Base-by-base conservation (phyloP, 92 coral and sea anemone species). In the Umimayanthus kanabou region DNA sequence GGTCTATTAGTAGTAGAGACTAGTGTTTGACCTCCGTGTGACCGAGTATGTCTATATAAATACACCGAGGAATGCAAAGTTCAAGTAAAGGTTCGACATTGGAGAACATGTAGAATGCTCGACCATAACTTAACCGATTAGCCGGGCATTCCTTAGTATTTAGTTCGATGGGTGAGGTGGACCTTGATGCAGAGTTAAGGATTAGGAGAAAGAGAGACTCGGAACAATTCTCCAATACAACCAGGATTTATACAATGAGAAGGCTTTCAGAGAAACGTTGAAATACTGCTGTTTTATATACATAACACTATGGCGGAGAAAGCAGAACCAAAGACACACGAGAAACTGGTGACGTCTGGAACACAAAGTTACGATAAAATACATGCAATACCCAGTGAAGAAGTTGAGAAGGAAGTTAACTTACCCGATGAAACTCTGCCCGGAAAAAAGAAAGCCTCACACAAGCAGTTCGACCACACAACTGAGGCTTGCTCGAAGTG, bases 401-500 rank as follows among this genome's bases (percentile, higher is more conserved):
- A 83, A 43, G 16, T 29, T 37, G 9, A 6, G 26, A 49, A 70
- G 87, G 33, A 83, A 33, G n/a, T 2, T 28, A 43, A 83, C 28
- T 26, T 28, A 70, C 64, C 1, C 50, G 22, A 14, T 69, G 77
- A 28, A 83, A n/a, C 45, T 71, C 25, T 30, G 45, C 39, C 23
- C 5, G 50, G 22, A 83, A 26, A 66, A 1, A 69, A 45, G 28
- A 18, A 45, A 1, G 58, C 69, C 7, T 2, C 77, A 45, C 3
- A 53, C 39, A 45, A 13, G 40, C 64, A 83, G 25, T 5, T 11
- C 10, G 87, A 83, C 66, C 67, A 71, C 29, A 82, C 72, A 2
- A 42, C 43, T 10, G 42, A 72, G 4, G 87, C 87, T 25, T 83
- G 87, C 43, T 30, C 37, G 39, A 71, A 72, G 64, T 83, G 87